A percentile compares a stretch with the other conserved stretches of the same genome.
Conservation (phyloP, 1,140 invertebrate species). For the Stegodyphus dumicola region DNA sequence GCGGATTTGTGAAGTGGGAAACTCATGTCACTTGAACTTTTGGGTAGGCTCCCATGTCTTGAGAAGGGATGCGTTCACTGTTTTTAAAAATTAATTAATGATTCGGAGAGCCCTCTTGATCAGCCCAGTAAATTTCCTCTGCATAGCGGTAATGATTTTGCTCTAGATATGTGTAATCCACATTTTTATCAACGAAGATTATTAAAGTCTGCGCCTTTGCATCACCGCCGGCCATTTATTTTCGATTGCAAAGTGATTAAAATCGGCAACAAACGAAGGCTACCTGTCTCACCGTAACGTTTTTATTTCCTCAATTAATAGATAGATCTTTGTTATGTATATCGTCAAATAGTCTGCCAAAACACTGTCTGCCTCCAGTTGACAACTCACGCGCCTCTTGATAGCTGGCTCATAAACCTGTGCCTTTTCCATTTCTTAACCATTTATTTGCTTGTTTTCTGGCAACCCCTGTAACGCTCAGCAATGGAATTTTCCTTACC, state of each 20-base stretch:
- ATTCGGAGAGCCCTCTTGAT: too few relatives aligned
- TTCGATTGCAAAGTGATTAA: not conserved
- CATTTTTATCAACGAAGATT: too few relatives aligned
- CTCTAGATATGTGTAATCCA: too few relatives aligned
- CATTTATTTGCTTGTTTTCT: not conserved
- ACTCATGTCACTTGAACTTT: too few relatives aligned
- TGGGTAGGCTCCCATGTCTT: too few relatives aligned
- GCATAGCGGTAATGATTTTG: too few relatives aligned
- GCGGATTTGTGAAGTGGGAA: too few relatives aligned
- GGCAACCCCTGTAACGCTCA: conserved; percentile 15
- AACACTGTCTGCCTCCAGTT: conserved; percentile 6
- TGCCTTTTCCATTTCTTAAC: not conserved
- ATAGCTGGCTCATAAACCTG: conserved; percentile 7
- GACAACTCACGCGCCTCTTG: conserved; percentile 3
- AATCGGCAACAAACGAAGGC: not conserved
- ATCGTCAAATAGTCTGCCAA: conserved; percentile 27
- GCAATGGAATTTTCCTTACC: conserved; percentile 6
- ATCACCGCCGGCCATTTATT: not conserved
- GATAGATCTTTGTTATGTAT: conserved; percentile 18
- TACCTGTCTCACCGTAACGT: not conserved
- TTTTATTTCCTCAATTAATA: not conserved
- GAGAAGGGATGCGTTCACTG: too few relatives aligned
- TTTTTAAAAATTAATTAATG: too few relatives aligned
- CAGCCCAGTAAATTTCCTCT: too few relatives aligned
- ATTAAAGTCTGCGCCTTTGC: too few relatives aligned